These are phyloP conservation scores for Sphenodon punctatus DNA, from an alignment of 2,797 vertebrate species.

Conservation along the genomic window DNA sequence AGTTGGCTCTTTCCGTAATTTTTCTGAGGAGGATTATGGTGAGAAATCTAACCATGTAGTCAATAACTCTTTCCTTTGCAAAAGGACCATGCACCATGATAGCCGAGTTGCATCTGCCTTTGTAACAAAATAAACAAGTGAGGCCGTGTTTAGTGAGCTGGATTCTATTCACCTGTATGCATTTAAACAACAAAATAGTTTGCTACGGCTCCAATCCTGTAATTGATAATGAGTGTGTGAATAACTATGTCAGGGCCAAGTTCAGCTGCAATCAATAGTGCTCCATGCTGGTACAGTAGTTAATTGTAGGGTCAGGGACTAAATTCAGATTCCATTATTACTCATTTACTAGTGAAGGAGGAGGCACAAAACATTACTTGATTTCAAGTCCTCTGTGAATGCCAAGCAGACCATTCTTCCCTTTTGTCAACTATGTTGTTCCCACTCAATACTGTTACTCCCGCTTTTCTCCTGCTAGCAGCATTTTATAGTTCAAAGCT, in stretches of 20 bases:
- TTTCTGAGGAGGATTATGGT: not conserved
- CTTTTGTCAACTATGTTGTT: too few species aligned
- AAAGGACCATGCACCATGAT: not conserved
- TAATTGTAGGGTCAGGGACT: not conserved
- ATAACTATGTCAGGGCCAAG: not conserved
- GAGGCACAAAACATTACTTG: conserved; percentile 4
- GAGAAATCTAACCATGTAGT: not conserved
- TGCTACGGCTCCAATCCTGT: conserved; percentile 18
- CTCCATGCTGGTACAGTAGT: conserved; percentile 27
- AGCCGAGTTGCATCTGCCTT: too few species aligned
- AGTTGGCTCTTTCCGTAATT: conserved; percentile 42
- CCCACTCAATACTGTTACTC: too few species aligned
- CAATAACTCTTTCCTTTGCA: too few species aligned
- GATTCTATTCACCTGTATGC: conserved; percentile 36
- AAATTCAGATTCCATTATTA: not conserved
- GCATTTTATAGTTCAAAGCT: too few species aligned
- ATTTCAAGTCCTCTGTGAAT: not conserved
- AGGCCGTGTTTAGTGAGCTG: conserved; percentile 9
- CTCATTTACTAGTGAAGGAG: conserved; percentile 19
- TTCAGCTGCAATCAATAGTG: not conserved
- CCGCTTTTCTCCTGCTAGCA: too few species aligned
- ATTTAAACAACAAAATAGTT: conserved; percentile 35
- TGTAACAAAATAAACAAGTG: not conserved
- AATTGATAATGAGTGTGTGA: not conserved
- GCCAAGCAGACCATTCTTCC: too few species aligned